phyloP scores from a whole-genome alignment of 1,140 invertebrate genomes.

The Littorina saxatilis region DNA sequence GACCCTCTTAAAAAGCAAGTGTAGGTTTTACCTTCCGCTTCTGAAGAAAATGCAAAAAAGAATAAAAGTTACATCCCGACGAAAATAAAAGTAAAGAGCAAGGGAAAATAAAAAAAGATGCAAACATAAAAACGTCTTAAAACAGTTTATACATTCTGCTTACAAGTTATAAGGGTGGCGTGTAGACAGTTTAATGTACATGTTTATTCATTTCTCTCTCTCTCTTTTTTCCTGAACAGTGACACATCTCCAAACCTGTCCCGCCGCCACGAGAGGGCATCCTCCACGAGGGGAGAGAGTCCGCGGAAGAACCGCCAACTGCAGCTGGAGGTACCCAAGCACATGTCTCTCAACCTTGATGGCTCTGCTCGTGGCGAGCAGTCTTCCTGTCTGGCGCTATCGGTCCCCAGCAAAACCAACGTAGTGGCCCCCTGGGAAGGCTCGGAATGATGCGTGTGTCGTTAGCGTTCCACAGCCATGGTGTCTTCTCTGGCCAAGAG shows the following conservation, averaged over 20 bases:
- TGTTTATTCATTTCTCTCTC: neutral
- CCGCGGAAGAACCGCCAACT: slow-evolving; percentile 53
- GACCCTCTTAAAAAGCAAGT: too few relatives aligned
- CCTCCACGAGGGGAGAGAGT: slow-evolving; percentile 44
- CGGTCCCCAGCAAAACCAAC: slow-evolving; percentile 66
- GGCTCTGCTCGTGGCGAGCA: slow-evolving; percentile 46
- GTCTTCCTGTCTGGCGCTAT: slow-evolving; percentile 53
- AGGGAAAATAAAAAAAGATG: too few relatives aligned
- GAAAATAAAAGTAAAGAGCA: too few relatives aligned
- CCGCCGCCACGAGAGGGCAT: slow-evolving; percentile 42
- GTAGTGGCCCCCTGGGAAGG: slow-evolving; percentile 67
- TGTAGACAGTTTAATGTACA: too few relatives aligned
- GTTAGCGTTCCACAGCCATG: too few relatives aligned
- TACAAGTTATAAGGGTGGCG: too few relatives aligned
- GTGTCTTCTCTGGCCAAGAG: too few relatives aligned
- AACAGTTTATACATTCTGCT: too few relatives aligned
- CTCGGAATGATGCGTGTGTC: slow-evolving; percentile 18
- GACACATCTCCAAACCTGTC: slow-evolving; percentile 53
- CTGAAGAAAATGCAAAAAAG: too few relatives aligned
- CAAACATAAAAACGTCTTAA: too few relatives aligned
- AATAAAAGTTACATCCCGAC: too few relatives aligned
- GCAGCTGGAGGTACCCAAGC: slow-evolving; percentile 62
- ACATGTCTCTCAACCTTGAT: slow-evolving; percentile 45
- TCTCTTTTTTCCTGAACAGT: slow-evolving; percentile 38
- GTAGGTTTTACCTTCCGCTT: too few relatives aligned